Conservation (phyloP, 2,888 invertebrate genomes). For the Callyntrura sp. region DNA sequence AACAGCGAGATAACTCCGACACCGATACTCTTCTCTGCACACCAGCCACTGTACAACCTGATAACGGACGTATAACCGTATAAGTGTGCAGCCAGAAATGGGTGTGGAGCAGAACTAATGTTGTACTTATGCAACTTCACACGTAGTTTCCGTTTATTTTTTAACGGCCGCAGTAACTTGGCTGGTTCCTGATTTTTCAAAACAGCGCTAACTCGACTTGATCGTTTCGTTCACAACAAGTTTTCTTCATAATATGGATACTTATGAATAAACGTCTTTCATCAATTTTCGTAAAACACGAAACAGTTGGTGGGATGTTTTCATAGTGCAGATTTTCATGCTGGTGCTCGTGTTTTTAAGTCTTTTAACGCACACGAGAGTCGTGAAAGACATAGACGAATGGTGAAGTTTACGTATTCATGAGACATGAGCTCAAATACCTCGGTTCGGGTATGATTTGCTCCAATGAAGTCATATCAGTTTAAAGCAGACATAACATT, state of each 20-base stretch:
- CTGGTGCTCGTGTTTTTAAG: constrained; percentile 26
- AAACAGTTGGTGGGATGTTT: constrained; percentile 72
- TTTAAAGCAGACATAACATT: constrained; percentile 63
- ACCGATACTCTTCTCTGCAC: constrained; percentile 20
- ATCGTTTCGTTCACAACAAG: constrained; percentile 22
- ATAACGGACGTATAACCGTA: constrained; percentile 26
- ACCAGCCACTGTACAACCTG: constrained; percentile 40
- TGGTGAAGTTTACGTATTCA: constrained; percentile 56
- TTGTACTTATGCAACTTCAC: constrained; percentile 19
- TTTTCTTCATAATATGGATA: constrained; percentile 46
- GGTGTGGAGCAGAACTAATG: constrained; percentile 57
- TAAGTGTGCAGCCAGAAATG: constrained; percentile 5
- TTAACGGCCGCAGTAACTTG: constrained; percentile 34
- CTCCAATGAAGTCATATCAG: constrained; percentile 66
- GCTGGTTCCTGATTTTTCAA: constrained; percentile 30
- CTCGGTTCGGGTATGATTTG: constrained; percentile 70
- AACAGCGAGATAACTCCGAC: constrained; percentile 46
- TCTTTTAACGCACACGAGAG: neutral
- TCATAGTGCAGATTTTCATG: constrained; percentile 54
- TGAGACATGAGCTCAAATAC: constrained; percentile 50
- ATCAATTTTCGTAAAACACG: constrained; percentile 72
- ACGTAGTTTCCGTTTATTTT: constrained; percentile 42
- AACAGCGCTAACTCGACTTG: constrained; percentile 55
- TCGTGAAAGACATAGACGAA: constrained; percentile 64
- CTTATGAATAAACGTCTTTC: constrained; percentile 73